These are phyloP conservation scores for Ploceus nigricollis DNA, from an alignment of 2,113 vertebrate species.

Conservation along the genomic window DNA sequence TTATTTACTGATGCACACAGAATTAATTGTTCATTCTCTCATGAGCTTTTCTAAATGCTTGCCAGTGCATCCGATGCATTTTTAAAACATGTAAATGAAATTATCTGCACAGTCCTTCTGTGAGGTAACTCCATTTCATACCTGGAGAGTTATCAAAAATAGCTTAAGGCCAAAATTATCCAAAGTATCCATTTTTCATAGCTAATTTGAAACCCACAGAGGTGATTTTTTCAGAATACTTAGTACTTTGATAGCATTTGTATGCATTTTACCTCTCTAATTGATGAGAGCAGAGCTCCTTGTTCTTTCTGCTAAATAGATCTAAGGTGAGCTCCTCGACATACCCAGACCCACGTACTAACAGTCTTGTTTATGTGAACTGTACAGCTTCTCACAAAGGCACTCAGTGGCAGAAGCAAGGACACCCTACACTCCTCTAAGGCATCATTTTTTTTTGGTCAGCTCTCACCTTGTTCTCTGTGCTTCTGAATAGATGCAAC, in stretches of 20 bases:
- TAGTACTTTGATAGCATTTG: background rate
- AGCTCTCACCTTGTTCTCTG: background rate
- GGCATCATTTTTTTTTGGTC: no score
- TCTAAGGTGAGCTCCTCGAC: background rate
- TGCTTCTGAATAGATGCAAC: background rate
- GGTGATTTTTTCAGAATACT: background rate
- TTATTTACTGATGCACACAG: background rate
- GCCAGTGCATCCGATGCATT: background rate
- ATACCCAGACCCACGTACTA: background rate
- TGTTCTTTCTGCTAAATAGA: background rate
- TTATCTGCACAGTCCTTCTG: background rate
- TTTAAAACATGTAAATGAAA: constrained; percentile 22
- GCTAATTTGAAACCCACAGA: background rate
- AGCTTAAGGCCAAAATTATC: background rate
- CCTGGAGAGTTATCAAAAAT: background rate
- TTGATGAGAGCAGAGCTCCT: background rate
- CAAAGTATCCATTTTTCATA: background rate
- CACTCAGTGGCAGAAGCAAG: background rate
- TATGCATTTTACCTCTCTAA: background rate
- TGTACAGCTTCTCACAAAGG: background rate
- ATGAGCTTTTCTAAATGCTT: background rate
- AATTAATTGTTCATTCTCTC: constrained; percentile 6
- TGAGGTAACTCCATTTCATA: constrained; percentile 7
- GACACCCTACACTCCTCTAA: background rate
- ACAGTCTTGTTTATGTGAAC: background rate